phyloP scores from a whole-genome alignment of 2,113 vertebrate genomes.

The Rhizomys pruinosus region DNA sequence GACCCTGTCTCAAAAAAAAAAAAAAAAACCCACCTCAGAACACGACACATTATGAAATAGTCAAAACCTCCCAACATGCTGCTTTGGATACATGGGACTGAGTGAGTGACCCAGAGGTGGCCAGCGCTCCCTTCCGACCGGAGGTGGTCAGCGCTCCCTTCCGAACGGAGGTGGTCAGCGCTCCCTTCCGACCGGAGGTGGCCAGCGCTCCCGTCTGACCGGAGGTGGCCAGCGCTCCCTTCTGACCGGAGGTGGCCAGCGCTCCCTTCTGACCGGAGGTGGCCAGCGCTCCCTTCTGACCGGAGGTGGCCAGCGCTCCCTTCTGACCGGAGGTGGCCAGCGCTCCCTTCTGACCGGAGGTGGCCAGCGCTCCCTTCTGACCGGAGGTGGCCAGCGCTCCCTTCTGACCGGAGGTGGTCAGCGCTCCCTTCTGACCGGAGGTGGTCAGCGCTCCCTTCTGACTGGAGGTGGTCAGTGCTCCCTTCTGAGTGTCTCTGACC shows the following conservation, averaged over 20 bases:
- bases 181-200: not conserved
- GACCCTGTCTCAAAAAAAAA: too few species aligned
- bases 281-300: not conserved
- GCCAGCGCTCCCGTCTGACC: not conserved
- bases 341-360: not conserved
- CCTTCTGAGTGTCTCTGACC: not conserved
- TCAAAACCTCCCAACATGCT: not conserved
- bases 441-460: too few species aligned
- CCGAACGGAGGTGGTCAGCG: not conserved
- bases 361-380: not conserved
- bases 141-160: not conserved
- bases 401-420: not conserved
- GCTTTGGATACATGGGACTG: not conserved
- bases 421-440: not conserved
- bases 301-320: not conserved
- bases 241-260: too few species aligned
- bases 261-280: not conserved
- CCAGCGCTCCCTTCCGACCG: not conserved
- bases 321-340: not conserved
- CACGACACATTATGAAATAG: not conserved
- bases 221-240: not conserved
- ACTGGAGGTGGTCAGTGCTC: not conserved
- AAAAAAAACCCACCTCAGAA: too few species aligned
- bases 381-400: not conserved
- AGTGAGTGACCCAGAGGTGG: not conserved